phyloP scores from a whole-genome alignment of 2,113 vertebrate species.

The Onychorhynchus coronatus region DNA sequence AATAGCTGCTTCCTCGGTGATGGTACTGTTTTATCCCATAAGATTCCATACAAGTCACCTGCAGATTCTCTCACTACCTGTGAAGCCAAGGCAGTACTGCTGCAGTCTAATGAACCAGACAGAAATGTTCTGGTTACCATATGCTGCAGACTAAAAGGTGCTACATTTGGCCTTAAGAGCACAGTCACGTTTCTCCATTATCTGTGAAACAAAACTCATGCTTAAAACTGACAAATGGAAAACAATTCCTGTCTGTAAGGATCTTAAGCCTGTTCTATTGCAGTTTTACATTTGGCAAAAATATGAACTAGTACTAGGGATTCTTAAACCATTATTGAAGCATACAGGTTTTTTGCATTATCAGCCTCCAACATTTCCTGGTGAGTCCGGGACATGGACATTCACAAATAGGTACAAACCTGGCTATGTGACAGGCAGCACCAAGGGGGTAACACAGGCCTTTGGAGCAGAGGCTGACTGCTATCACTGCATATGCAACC shows the following conservation, averaged over 20 bases:
- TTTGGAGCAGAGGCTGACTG: constrained; percentile 56
- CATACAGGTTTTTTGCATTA: neutral
- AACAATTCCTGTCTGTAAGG: neutral
- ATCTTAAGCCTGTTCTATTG: neutral
- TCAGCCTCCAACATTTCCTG: neutral
- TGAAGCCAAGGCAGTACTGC: neutral
- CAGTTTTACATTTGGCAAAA: neutral
- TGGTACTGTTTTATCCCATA: neutral
- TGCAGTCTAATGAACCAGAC: neutral
- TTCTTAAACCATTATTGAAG: neutral
- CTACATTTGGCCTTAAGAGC: neutral
- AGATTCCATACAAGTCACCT: neutral
- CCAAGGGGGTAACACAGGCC: constrained; percentile 23
- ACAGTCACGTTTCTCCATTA: neutral
- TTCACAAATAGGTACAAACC: constrained; percentile 53
- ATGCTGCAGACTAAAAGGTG: neutral
- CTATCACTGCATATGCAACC: constrained; percentile 55
- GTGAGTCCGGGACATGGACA: neutral
- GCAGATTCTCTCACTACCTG: neutral
- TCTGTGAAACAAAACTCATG: neutral
- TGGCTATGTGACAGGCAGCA: constrained; percentile 31
- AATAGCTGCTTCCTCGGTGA: neutral
- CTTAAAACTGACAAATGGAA: neutral
- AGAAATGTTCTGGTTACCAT: neutral
- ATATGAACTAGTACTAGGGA: neutral